phyloP scores from a whole-genome alignment of 2,113 vertebrate species.

The Mormyrus iriodes region DNA sequence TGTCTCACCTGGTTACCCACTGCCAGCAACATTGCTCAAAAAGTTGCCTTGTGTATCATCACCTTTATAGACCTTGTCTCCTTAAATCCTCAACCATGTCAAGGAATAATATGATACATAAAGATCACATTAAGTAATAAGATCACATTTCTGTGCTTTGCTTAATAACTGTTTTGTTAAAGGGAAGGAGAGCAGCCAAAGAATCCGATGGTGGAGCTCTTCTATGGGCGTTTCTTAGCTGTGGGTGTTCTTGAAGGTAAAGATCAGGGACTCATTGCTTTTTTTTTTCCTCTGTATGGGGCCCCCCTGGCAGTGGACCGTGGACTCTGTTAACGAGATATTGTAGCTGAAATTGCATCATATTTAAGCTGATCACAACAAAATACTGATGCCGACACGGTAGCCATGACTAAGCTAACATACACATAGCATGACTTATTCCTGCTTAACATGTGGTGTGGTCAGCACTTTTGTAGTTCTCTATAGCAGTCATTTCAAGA shows the following conservation, averaged over 20 bases:
- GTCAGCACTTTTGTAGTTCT: background rate
- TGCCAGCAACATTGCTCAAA: background rate
- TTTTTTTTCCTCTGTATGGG: conserved; percentile 18
- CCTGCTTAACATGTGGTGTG: background rate
- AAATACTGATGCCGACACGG: conserved; percentile 51
- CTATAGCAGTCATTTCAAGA: background rate
- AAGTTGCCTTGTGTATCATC: background rate
- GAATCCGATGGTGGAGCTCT: conserved; percentile 98
- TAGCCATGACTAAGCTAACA: background rate
- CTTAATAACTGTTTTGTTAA: conserved; percentile 28
- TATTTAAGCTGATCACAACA: conserved; percentile 45
- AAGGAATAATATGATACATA: background rate
- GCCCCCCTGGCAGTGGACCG: conserved; percentile 50
- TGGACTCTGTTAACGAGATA: conserved; percentile 62
- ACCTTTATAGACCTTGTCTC: too few species aligned
- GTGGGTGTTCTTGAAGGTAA: conserved; percentile 93
- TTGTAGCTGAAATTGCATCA: conserved; percentile 37
- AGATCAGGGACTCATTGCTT: background rate
- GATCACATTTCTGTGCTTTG: background rate
- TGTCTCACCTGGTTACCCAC: background rate
- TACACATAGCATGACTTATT: background rate
- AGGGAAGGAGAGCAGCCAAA: conserved; percentile 96
- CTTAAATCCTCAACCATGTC: background rate
- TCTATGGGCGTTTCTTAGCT: conserved; percentile 91
- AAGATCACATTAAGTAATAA: background rate